Evolutionary conservation across 2,888 invertebrate species (phyloP), one percentile per base, ranked within the genome.

Genomic region (Tetranychus truncatus): DNA sequence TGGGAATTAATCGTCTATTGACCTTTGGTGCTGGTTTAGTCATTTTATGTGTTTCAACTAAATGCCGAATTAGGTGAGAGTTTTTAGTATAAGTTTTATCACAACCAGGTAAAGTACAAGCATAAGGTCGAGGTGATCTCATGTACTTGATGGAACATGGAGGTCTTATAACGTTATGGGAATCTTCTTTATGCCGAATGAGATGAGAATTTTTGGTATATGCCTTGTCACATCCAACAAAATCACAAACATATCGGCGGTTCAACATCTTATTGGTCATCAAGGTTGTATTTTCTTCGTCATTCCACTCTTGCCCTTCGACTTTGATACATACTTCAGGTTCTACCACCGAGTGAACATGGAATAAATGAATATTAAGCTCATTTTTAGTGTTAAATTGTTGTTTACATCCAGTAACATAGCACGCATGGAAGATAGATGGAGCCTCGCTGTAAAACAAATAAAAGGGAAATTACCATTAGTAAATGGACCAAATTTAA

Each of bases 71-170:
- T 24, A 73, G 24, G 21, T 73, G 73, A n/a, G 73, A 73, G 45
- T 73, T 24, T 73, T 73, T 73, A 24, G 73, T 73, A 24, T 73
- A 73, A 73, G 65, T 73, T 45, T 73, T 73, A 34, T 73, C 73
- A 66, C 73, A 73, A 34, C 73, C 73, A 15, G 55, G 20, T 65
- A 73, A 6, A 65, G 24, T 20, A 21, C 73, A 73, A 18, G 45
- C 66, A 65, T 73, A 73, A 18, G 73, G 73, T 15, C 73, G 73
- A 24, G 65, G 73, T 46, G 66, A 45, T 5, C 73, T 46, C n/a
- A 55, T n/a, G 15, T 18, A 9, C 55, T 73, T 73, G 65, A 66
- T 46, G 21, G 55, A 7, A 20, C 55, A 18, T 21, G 66, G 34
- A 18, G 73, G 20, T 21, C 69, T 69, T 20, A 44, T 6, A 6